Conservation (phyloP, 2,888 invertebrate species). For the Drosophila longiperda region DNA sequence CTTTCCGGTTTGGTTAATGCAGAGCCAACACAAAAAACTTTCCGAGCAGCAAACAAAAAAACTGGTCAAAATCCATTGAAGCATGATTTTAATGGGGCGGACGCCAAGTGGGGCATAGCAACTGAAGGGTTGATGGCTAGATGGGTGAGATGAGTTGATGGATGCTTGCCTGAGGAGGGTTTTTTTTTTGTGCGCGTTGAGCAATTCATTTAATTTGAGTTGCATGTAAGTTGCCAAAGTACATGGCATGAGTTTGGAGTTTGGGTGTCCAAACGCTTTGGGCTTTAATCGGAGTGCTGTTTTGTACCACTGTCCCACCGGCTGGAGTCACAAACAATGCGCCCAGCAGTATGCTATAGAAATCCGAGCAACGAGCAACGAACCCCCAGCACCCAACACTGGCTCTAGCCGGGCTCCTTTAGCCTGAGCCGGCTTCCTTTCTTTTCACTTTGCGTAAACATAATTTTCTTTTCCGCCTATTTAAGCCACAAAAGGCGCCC, state of each 20-base stretch:
- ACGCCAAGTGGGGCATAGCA: constrained; percentile 8
- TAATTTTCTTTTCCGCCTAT: constrained; percentile 81
- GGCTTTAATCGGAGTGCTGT: constrained; percentile 43
- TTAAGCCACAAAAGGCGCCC: constrained; percentile 67
- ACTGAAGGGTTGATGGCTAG: constrained; percentile 10
- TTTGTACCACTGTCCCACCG: constrained; percentile 25
- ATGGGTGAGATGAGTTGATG: not conserved
- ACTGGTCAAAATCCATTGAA: constrained; percentile 77
- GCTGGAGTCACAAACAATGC: constrained; percentile 45
- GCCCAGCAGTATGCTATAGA: constrained; percentile 41
- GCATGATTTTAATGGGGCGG: constrained; percentile 72
- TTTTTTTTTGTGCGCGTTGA: constrained; percentile 39
- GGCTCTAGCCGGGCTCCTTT: not conserved
- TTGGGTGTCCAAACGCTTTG: constrained; percentile 27
- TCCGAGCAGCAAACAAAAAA: constrained; percentile 55
- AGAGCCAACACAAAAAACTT: constrained; percentile 59
- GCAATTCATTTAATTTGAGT: constrained; percentile 80
- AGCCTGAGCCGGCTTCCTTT: constrained; percentile 28
- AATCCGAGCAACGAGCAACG: constrained; percentile 20
- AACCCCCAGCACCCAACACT: not conserved
- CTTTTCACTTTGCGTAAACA: constrained; percentile 69
- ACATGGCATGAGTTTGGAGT: constrained; percentile 4
- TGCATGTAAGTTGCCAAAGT: constrained; percentile 55
- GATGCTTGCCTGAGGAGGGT: constrained; percentile 12
- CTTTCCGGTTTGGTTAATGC: constrained; percentile 50